Evolutionary conservation across 2,888 invertebrate genomes (phyloP).

Genomic region (Clivina fossor): DNA sequence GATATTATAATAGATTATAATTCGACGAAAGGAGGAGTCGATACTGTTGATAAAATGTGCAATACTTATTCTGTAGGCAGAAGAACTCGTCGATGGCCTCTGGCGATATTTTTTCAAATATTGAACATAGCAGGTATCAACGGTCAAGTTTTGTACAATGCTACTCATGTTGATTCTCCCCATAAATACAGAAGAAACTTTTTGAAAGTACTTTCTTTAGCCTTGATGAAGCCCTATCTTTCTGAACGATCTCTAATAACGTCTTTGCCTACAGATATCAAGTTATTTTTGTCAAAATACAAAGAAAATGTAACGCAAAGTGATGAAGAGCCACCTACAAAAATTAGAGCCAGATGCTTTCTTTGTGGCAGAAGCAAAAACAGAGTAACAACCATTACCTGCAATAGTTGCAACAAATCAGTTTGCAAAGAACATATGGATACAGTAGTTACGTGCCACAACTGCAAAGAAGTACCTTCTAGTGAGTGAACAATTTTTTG

Average conservation of each 20-base stretch:
- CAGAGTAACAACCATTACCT: constrained; percentile 8
- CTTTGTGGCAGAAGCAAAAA: constrained; percentile 13
- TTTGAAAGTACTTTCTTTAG: constrained; percentile 8
- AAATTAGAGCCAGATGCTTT: constrained; percentile 12
- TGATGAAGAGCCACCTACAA: constrained; percentile 13
- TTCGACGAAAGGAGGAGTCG: constrained; percentile 15
- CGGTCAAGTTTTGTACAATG: background rate
- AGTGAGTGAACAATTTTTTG: too few species aligned
- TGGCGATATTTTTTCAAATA: background rate
- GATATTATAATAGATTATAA: constrained; percentile 21
- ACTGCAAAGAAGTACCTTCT: too few species aligned
- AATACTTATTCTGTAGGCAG: background rate
- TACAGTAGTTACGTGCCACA: too few species aligned
- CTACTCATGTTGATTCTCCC: constrained; percentile 6
- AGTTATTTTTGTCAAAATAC: constrained; percentile 12
- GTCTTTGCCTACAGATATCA: constrained; percentile 16
- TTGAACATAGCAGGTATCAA: constrained; percentile 31
- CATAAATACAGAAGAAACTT: constrained; percentile 4
- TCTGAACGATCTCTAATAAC: constrained; percentile 8
- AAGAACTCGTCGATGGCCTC: background rate
- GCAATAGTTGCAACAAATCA: constrained; percentile 9
- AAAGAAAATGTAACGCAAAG: constrained; percentile 8
- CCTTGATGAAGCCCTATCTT: constrained; percentile 20
- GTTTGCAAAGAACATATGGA: constrained; percentile 14
- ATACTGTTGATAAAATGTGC: background rate